Evolutionary conservation across 2,797 vertebrate species (phyloP), one percentile per base, ranked within the genome.

Genomic region (Dallia pectoralis): DNA sequence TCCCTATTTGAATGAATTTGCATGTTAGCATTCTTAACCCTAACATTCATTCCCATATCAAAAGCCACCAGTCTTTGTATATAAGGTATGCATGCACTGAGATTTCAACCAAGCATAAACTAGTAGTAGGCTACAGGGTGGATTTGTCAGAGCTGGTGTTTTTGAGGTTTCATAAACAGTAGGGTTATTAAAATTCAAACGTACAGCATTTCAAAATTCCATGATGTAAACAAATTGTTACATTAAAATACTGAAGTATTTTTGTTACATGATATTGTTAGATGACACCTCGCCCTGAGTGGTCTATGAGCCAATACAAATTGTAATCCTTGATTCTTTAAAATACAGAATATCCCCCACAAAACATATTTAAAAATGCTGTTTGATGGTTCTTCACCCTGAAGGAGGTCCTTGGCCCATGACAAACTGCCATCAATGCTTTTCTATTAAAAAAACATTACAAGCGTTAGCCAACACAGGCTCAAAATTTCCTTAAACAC

Each of bases 111-210:
- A 85, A 91, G 89, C 89, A 91, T 87, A 86, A 86, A 89, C 9
- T 40, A 40, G 36, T 40, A 88, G 81, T 77, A 86, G 85, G 84
- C 89, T 89, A 91, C 61, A 91, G 81, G 81, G 87, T n/a, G n/a
- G 83, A 89, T 84, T 86, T 86, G 84, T 89, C 89, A 84, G 81
- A 91, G 92, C 92, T 92, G 92, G 91, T 93, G 92, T 88, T 91
- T 87, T 83, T 73, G 78, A 84, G 85, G 88, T 82, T 82, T 32
- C 84, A 88, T 79, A 82, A 86, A 89, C 83, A 86, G 75, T 80
- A 85, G 79, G 84, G 79, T 79, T 80, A 86, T 86, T 85, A 82
- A 27, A 22, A 33, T 22, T 72, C 59, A 67, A 83, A 78, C 77
- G 63, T 79, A 77, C 75, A 75, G 73, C 72, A 29, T 77, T 77